Evolutionary conservation across 2,888 invertebrate genomes (phyloP), one percentile per base, ranked within the genome.

Genomic region (Alentia gelatinosa): DNA sequence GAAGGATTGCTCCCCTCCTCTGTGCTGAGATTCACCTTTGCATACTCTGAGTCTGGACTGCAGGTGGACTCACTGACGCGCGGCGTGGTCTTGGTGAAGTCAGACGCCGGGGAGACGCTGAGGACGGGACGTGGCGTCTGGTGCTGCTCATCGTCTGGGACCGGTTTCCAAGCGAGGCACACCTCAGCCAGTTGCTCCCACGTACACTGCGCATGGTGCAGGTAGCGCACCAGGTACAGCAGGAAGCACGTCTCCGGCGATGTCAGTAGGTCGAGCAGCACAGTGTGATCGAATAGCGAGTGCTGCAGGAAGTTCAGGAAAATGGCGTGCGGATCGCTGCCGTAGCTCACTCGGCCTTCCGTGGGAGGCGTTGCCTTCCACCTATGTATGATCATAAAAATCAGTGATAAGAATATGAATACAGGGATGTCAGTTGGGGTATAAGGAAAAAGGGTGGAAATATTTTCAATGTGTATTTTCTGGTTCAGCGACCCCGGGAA

Each of bases 241-340:
- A 95, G 93, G 90, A 94, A 95, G 86, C 93, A 93, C 7, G 95
- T 95, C 91, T 95, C 95, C 5, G 95, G 95, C n/a, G 95, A 94
- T 63, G 94, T 93, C 50, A 95, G 92, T 5, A 94, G 92, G 92
- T 95, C 95, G 23, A 95, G 89, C 3, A 95, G 83, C 0, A 95
- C 91, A 23, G 91, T 91, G 88, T 94, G 94, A 91, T 95, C 95
- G 92, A 91, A 94, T 3, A 89, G 84, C 26, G 68, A 23, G n/a
- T 84, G 40, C 33, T 50, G 42, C 47, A 92, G 90, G 89, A 92
- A 91, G 39, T 88, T 63, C 15, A 92, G 91, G 90, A 92, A 90
- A n/a, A 89, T 35, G 9, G 19, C 26, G 74, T 91, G 90, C 33
- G 89, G 91, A 26, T 90, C 83, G 30, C 68, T 50, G 12, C 37